Base-by-base conservation (phyloP, 2,797 vertebrate genomes). In the Syngnathus acus region DNA sequence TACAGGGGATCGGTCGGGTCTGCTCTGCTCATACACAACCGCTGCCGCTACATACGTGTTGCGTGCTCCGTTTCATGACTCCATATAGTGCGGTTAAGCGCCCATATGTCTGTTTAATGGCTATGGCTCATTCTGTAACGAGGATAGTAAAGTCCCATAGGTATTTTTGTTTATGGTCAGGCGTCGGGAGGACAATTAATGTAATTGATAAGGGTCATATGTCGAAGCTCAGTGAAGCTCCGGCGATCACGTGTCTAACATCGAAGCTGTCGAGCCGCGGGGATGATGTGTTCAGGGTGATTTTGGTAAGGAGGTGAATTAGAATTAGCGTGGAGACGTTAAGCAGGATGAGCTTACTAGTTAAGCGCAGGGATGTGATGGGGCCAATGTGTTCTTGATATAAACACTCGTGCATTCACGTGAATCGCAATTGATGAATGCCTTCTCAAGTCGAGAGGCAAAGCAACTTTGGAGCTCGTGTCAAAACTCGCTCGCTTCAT, bases 241-340 rank as follows among this genome's bases (percentile, higher is more conserved):
- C 64, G 68, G 63, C 73, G 70, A 67, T 69, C 67, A 70, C 79
- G 71, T 72, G 79, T 72, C 51, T 68, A 74, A 75, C 75, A 67
- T 39, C 73, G 43, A 58, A 65, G 72, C 45, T 75, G 65, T 73
- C 40, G 67, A 79, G 73, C 72, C 50, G 48, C 68, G 66, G 67
- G 72, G 81, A 82, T 84, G 79, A 86, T 84, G 79, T 77, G 78
- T 32, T 32, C 68, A 58, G 75, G 71, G 77, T 82, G 80, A 89
- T 86, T 84, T 81, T 76, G 79, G 73, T 85, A 84, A 85, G 78
- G 76, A 87, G 74, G 81, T 86, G 83, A 87, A 85, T 86, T 84
- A 79, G 80, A 82, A 80, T 86, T 86, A 85, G 79, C 72, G 80
- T 75, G 70, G 74, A 81, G 77, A 80, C 60, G 62, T 77, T 87